Percentiles rank a stretch among this genome's conserved stretches.
Conservation (phyloP, 1,140 invertebrate genomes). For the Hirudo medicinalis region DNA sequence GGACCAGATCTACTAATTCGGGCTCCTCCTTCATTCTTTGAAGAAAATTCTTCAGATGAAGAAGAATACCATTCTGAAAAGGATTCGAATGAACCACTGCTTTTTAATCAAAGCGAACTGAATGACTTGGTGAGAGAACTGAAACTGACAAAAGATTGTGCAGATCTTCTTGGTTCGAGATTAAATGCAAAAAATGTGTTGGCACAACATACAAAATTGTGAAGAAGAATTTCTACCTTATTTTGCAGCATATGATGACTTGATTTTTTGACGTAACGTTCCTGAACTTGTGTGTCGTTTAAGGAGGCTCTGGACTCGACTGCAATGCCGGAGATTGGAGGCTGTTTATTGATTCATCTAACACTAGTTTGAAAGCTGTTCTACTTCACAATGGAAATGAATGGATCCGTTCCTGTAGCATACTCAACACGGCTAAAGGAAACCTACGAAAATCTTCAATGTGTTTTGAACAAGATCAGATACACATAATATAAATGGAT, state of each 20-base stretch:
- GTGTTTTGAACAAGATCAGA: constrained; percentile 8
- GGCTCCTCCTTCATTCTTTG: neutral
- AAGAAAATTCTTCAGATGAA: no score
- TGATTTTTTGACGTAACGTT: neutral
- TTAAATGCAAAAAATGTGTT: no score
- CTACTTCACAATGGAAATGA: constrained; percentile 12
- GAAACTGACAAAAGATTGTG: no score
- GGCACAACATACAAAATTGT: neutral
- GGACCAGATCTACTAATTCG: no score
- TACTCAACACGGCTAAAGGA: constrained; percentile 1
- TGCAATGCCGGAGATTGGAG: constrained; percentile 1
- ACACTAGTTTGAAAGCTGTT: neutral
- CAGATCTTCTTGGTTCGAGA: constrained; percentile 1
- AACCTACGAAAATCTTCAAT: constrained; percentile 4
- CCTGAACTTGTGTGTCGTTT: neutral
- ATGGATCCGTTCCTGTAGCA: neutral
- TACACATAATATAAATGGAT: constrained; percentile 3
- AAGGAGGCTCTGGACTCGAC: neutral
- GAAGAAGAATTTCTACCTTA: no score
- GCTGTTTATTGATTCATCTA: constrained; percentile 2
- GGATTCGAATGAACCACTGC: no score
- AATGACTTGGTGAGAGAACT: no score
- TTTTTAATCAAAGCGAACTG: no score
- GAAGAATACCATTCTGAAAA: neutral
- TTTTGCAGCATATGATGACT: neutral